Conservation (phyloP, 2,797 vertebrate genomes). For the Premnoplex brunnescens region DNA sequence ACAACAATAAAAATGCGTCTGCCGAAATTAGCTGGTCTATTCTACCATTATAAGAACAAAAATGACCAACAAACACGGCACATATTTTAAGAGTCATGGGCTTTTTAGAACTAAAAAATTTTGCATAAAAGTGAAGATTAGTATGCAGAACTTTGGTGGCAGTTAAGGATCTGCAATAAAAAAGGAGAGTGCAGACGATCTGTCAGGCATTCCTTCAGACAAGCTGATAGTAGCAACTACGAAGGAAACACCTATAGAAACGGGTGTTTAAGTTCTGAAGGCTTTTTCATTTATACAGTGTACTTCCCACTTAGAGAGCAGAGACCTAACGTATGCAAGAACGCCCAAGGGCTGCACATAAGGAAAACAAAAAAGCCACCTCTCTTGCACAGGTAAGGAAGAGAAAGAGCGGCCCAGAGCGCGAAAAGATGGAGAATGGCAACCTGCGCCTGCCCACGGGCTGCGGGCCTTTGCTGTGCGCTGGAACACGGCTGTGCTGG, state of each 20-base stretch:
- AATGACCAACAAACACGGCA: background rate
- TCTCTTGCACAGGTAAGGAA: background rate
- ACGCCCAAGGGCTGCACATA: background rate
- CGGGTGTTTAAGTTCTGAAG: background rate
- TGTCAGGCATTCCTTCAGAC: background rate
- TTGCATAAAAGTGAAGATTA: background rate
- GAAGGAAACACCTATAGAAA: background rate
- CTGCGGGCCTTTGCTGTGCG: rapidly evolving
- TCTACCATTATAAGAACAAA: background rate
- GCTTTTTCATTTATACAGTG: background rate
- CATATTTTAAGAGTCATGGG: background rate
- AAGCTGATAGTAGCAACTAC: background rate
- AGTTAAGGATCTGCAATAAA: background rate
- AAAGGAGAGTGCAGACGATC: background rate
- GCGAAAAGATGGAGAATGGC: background rate
- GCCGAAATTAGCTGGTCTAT: background rate
- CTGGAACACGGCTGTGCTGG: background rate
- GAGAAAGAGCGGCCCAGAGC: background rate
- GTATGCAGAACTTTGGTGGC: background rate
- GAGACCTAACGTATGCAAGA: rapidly evolving
- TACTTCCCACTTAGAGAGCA: background rate
- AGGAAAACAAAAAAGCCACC: background rate
- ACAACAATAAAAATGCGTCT: background rate
- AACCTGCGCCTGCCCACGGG: rapidly evolving
- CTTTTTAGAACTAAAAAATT: background rate